Evolutionary conservation across 2,888 invertebrate genomes (phyloP).

Genomic region (Tipula helvola): DNA sequence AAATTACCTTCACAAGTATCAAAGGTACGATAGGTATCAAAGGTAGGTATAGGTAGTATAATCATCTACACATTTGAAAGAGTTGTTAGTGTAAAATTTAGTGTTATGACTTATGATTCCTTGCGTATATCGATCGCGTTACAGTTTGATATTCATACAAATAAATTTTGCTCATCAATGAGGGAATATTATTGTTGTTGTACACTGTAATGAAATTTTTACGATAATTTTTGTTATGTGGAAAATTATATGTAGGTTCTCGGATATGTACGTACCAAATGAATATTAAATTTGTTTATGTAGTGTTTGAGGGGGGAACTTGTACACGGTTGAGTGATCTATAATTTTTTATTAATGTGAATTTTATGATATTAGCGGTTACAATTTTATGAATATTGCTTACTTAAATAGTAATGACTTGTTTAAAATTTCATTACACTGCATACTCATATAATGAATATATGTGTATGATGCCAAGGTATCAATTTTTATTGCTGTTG

Average conservation of each 20-base stretch:
- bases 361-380: background rate
- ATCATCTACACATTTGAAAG: too few relatives aligned
- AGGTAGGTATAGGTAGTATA: too few relatives aligned
- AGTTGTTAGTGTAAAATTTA: too few relatives aligned
- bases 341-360: background rate
- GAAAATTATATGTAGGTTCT: background rate
- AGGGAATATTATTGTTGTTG: background rate
- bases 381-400: background rate
- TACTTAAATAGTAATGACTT: background rate
- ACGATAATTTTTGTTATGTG: background rate
- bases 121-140: background rate
- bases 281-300: background rate
- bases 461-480: background rate
- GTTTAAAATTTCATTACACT: background rate
- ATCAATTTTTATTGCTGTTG: background rate
- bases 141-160: background rate
- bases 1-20: too few relatives aligned
- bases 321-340: background rate
- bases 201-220: background rate
- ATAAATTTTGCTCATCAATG: background rate
- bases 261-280: background rate
- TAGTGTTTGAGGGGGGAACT: background rate
- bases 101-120: background rate
- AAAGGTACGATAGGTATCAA: too few relatives aligned
- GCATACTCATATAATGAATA: background rate